A percentile compares a stretch with the other conserved stretches of the same genome.
Evolutionary conservation across 2,113 vertebrate genomes (phyloP).

Genomic region (Aythya baeri): DNA sequence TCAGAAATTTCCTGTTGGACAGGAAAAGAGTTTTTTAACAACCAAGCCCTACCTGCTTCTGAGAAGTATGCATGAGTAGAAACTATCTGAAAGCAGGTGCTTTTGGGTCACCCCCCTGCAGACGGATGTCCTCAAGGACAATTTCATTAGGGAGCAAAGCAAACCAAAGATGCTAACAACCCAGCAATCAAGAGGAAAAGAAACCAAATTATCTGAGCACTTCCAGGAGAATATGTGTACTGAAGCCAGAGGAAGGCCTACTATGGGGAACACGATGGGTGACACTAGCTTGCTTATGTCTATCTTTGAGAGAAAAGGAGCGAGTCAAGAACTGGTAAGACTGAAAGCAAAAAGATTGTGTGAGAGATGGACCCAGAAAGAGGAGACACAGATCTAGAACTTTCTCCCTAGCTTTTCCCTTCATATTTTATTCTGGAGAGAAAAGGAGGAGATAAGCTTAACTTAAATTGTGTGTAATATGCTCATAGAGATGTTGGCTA

Average conservation of each 20-base stretch:
- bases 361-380: neutral
- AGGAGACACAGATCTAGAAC: neutral
- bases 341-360: neutral
- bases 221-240: neutral
- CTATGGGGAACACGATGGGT: neutral
- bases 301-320: neutral
- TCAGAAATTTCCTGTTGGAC: neutral
- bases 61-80: neutral
- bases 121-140: neutral
- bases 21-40: neutral
- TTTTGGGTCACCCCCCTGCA: rapidly evolving
- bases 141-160: neutral
- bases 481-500: neutral
- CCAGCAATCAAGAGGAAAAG: neutral
- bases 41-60: rapidly evolving
- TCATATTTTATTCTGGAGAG: neutral
- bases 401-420: neutral
- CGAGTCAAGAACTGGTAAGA: neutral
- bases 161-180: neutral
- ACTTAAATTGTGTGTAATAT: neutral
- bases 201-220: neutral
- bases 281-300: neutral
- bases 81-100: neutral
- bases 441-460: neutral
- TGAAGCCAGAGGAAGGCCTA: neutral